Evolutionary conservation across 1,140 invertebrate species (phyloP).

Genomic region (Delia radicum): DNA sequence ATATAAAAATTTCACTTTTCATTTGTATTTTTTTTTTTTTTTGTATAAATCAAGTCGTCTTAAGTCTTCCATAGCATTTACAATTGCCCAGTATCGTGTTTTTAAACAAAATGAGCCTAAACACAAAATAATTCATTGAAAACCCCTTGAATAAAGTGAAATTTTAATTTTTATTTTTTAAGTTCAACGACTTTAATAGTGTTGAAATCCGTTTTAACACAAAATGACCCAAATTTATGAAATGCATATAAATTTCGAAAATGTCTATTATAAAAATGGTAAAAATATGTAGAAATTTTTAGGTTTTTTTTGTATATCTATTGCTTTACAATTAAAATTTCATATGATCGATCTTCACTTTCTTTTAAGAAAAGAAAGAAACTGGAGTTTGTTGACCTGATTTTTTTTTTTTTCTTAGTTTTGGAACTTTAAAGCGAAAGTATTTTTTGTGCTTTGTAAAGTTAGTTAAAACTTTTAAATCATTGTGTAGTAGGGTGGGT

Average conservation of each 20-base stretch:
- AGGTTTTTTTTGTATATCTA: background rate
- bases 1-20: constrained; percentile 9
- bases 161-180: background rate
- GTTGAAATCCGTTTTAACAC: background rate
- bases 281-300: background rate
- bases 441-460: too few relatives aligned
- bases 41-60: too few relatives aligned
- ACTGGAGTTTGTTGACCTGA: constrained; percentile 15
- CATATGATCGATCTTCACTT: background rate
- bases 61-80: background rate
- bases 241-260: too few relatives aligned
- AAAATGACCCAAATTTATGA: too few relatives aligned
- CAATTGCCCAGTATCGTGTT: background rate
- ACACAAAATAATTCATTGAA: background rate
- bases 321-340: background rate
- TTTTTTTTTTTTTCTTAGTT: background rate
- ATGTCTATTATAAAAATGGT: background rate
- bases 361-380: background rate
- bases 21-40: too few relatives aligned
- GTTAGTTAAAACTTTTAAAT: background rate
- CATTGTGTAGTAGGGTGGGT: too few relatives aligned
- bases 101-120: background rate
- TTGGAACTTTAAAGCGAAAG: background rate
- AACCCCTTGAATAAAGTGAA: background rate
- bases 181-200: background rate